Conservation (phyloP, 2,113 vertebrate genomes). For the Lophura nycthemera region DNA sequence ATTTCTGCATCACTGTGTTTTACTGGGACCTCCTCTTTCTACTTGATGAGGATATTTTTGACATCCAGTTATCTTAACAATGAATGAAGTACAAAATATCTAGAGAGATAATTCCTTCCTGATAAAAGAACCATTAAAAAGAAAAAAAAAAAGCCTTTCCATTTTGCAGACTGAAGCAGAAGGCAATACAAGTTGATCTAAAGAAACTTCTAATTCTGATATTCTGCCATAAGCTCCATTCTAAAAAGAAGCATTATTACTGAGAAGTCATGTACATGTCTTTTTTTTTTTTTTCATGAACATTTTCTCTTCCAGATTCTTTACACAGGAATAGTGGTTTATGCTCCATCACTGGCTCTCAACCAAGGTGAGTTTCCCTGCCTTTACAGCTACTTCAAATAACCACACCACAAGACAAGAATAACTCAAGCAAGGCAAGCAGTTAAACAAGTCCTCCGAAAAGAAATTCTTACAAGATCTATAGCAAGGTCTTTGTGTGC, state of each 20-base stretch:
- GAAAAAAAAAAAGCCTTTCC: not conserved
- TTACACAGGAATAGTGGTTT: slow-evolving; percentile 87
- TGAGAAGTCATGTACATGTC: not conserved
- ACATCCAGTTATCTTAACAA: not conserved
- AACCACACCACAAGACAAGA: not conserved
- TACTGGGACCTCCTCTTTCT: not conserved
- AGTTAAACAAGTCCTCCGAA: not conserved
- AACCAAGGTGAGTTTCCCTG: slow-evolving; percentile 84
- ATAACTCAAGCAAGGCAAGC: not conserved
- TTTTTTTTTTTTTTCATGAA: not conserved
- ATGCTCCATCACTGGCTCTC: slow-evolving; percentile 86
- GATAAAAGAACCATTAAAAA: not conserved
- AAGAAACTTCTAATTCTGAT: not conserved
- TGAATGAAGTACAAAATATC: not conserved
- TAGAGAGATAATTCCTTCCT: not conserved
- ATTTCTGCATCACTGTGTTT: not conserved
- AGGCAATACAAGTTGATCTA: not conserved
- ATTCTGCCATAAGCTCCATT: not conserved
- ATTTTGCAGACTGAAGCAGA: not conserved
- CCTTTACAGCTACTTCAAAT: not conserved
- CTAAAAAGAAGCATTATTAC: not conserved
- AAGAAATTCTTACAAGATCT: not conserved
- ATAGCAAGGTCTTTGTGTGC: not conserved
- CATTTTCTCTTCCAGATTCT: slow-evolving; percentile 76
- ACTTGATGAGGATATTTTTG: not conserved